Percentiles rank a stretch among this genome's conserved stretches.
These are phyloP conservation scores for Promerops cafer DNA, from an alignment of 2,113 vertebrate genomes.

Conservation along the genomic window DNA sequence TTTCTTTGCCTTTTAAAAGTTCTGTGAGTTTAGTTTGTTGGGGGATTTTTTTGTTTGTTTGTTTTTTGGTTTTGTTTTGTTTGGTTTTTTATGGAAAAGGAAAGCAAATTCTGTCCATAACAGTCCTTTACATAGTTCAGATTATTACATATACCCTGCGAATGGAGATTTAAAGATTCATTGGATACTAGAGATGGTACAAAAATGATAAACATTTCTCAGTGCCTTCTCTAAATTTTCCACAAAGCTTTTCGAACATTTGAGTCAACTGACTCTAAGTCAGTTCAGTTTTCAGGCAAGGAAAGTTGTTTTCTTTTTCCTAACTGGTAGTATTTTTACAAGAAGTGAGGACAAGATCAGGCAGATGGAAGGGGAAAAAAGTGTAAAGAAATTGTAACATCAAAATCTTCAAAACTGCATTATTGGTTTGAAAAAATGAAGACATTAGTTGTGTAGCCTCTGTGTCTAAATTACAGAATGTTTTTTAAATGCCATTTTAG, in stretches of 20 bases:
- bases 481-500: background rate
- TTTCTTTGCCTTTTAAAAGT: background rate
- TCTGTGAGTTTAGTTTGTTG: background rate
- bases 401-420: background rate
- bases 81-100: background rate
- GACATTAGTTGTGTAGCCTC: background rate
- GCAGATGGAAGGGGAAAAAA: background rate
- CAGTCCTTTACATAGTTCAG: background rate
- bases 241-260: background rate
- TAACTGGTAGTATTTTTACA: background rate
- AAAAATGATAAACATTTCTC: background rate
- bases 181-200: background rate
- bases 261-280: background rate
- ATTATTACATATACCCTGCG: background rate
- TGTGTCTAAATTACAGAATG: background rate
- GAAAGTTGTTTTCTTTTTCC: conserved; percentile 5
- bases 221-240: background rate
- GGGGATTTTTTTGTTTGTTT: background rate
- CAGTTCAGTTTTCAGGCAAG: background rate
- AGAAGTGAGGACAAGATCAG: background rate
- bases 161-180: background rate
- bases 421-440: background rate
- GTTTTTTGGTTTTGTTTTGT: background rate
- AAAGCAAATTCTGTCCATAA: background rate
- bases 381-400: background rate